Evolutionary conservation across 2,888 invertebrate species (phyloP).

Genomic region (Lacanobia oleracea): DNA sequence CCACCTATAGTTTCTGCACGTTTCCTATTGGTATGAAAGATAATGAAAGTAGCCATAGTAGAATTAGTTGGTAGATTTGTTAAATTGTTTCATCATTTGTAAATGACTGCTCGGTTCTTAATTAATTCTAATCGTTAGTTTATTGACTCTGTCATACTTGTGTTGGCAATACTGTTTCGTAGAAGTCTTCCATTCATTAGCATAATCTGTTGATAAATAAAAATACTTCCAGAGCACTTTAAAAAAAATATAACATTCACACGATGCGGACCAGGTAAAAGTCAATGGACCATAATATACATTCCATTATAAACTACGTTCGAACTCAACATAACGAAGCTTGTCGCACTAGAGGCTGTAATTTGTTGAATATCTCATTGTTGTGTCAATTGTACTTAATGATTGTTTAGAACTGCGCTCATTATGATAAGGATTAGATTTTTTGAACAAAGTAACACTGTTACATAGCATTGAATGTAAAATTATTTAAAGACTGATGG

Average conservation of each 20-base stretch:
- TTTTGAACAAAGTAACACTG: constrained; percentile 69
- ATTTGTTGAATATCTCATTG: constrained; percentile 51
- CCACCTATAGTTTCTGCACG: no score
- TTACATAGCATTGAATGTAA: constrained; percentile 61
- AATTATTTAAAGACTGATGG: constrained; percentile 78
- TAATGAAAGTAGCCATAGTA: constrained; percentile 27
- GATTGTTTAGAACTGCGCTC: constrained; percentile 67
- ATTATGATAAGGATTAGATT: constrained; percentile 65
- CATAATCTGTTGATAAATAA: constrained; percentile 17
- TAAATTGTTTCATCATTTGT: constrained; percentile 9
- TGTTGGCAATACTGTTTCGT: neutral
- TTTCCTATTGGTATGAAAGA: constrained; percentile 13
- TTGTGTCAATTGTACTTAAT: constrained; percentile 75
- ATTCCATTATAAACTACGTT: constrained; percentile 38
- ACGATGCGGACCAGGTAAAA: neutral
- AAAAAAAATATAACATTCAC: neutral
- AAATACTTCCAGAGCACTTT: constrained; percentile 13
- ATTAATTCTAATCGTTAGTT: neutral
- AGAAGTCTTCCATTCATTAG: constrained; percentile 34
- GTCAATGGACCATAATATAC: constrained; percentile 13
- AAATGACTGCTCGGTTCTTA: neutral
- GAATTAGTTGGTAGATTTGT: constrained; percentile 19
- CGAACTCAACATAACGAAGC: constrained; percentile 41
- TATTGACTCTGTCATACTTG: neutral
- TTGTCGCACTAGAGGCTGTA: constrained; percentile 28